phyloP scores from a whole-genome alignment of 2,888 invertebrate genomes.

The Drosophila multiciliata region DNA sequence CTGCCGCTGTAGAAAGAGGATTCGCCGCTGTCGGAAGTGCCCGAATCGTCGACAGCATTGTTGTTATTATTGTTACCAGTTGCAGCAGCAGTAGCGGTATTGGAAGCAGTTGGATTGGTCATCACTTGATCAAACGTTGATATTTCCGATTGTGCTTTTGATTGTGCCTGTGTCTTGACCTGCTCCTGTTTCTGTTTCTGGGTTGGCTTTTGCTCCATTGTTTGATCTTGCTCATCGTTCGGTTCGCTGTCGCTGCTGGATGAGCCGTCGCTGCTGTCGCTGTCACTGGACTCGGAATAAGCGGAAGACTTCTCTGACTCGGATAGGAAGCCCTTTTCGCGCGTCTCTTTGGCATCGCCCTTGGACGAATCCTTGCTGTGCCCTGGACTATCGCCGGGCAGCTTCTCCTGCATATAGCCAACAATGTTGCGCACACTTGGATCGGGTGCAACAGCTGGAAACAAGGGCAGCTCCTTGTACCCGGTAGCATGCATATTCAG shows the following conservation, averaged over 20 bases:
- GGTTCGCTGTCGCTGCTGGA: constrained; percentile 32
- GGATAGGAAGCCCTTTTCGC: constrained; percentile 88
- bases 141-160: constrained; percentile 30
- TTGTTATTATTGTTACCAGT: constrained; percentile 44
- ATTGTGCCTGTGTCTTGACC: constrained; percentile 27
- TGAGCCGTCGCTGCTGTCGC: constrained; percentile 55
- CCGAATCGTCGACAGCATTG: constrained; percentile 49
- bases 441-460: constrained; percentile 92
- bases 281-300: constrained; percentile 78
- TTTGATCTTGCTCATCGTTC: neutral
- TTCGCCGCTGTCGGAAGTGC: constrained; percentile 80
- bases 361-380: constrained; percentile 27
- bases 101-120: constrained; percentile 5
- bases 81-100: neutral
- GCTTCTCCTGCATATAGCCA: constrained; percentile 77
- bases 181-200: constrained; percentile 16
- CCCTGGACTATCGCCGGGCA: constrained; percentile 77
- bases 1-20: constrained; percentile 74
- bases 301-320: constrained; percentile 84
- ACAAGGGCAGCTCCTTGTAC: constrained; percentile 94
- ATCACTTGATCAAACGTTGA: constrained; percentile 21
- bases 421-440: constrained; percentile 91
- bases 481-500: constrained; percentile 94
- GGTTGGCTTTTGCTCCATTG: constrained; percentile 18
- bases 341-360: constrained; percentile 28